Conservation (phyloP, 2,113 vertebrate species). For the Synchiropus splendidus region DNA sequence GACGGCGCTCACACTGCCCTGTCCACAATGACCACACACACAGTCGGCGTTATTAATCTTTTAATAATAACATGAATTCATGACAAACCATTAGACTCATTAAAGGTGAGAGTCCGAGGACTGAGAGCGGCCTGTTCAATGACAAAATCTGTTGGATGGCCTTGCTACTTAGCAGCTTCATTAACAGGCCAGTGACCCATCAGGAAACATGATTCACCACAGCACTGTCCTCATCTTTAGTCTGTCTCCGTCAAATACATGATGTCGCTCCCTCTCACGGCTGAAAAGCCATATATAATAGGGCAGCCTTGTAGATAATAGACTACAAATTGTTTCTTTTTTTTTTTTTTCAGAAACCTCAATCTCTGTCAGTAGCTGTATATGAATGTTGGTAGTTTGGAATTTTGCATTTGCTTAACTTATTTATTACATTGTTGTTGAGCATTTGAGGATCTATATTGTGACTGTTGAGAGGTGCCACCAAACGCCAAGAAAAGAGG, state of each 20-base stretch:
- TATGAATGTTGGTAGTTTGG: not conserved
- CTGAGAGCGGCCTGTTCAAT: slow-evolving; percentile 11
- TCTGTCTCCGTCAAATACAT: slow-evolving; percentile 4
- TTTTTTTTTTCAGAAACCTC: too few relatives aligned
- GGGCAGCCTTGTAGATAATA: not conserved
- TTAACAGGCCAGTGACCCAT: slow-evolving; percentile 18
- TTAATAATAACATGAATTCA: too few relatives aligned
- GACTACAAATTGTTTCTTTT: too few relatives aligned
- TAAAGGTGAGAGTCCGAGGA: too few relatives aligned
- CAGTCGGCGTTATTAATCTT: too few relatives aligned
- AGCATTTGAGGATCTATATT: too few relatives aligned
- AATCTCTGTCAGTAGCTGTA: too few relatives aligned
- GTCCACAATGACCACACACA: too few relatives aligned
- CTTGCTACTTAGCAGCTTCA: slow-evolving; percentile 18
- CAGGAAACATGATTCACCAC: slow-evolving; percentile 14
- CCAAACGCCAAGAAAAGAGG: too few relatives aligned
- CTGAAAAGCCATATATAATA: slow-evolving; percentile 23
- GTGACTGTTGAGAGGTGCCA: too few relatives aligned
- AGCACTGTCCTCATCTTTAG: slow-evolving; percentile 19
- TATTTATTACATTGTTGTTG: not conserved
- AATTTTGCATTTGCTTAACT: not conserved
- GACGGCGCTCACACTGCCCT: too few relatives aligned
- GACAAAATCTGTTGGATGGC: slow-evolving; percentile 7
- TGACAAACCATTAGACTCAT: too few relatives aligned
- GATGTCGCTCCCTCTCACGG: slow-evolving; percentile 12